Evolutionary conservation across 2,888 invertebrate genomes (phyloP).

Genomic region (Brenthis daphne): DNA sequence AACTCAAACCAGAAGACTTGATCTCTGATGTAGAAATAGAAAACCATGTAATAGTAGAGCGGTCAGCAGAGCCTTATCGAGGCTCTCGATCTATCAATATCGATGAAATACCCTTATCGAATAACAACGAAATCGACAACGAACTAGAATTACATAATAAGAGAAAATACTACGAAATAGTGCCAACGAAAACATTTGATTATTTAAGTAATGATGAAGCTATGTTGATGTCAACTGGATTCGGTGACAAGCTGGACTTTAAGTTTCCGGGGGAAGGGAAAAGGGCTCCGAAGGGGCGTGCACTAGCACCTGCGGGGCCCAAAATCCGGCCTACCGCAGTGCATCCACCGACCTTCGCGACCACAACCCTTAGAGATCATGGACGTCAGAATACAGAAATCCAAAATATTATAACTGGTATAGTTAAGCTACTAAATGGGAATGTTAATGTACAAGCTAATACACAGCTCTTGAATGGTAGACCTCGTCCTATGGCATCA

Average conservation of each 20-base stretch:
- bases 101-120: conserved; percentile 76
- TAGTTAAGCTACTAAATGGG: conserved; percentile 93
- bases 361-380: conserved; percentile 72
- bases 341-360: conserved; percentile 80
- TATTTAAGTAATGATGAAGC: conserved; percentile 63
- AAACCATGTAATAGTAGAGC: conserved; percentile 72
- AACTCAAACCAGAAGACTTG: conserved; percentile 43
- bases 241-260: conserved; percentile 71
- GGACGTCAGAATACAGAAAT: conserved; percentile 85
- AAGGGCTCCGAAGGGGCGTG: conserved; percentile 88
- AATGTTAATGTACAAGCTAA: conserved; percentile 93
- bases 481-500: conserved; percentile 87
- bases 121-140: conserved; percentile 83
- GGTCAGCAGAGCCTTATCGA: conserved; percentile 79
- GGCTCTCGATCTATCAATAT: conserved; percentile 79
- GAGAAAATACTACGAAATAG: conserved; percentile 77
- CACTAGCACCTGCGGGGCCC: conserved; percentile 86
- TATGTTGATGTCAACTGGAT: conserved; percentile 64
- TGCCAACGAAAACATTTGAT: conserved; percentile 80
- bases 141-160: conserved; percentile 78
- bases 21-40: conserved; percentile 52
- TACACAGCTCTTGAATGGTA: conserved; percentile 81
- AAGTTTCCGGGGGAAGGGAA: conserved; percentile 88
- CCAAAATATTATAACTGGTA: conserved; percentile 94
- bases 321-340: conserved; percentile 80